These are phyloP conservation scores for Drosophila mojavensis DNA, from an alignment of 1,140 invertebrate species.

Conservation along the genomic window DNA sequence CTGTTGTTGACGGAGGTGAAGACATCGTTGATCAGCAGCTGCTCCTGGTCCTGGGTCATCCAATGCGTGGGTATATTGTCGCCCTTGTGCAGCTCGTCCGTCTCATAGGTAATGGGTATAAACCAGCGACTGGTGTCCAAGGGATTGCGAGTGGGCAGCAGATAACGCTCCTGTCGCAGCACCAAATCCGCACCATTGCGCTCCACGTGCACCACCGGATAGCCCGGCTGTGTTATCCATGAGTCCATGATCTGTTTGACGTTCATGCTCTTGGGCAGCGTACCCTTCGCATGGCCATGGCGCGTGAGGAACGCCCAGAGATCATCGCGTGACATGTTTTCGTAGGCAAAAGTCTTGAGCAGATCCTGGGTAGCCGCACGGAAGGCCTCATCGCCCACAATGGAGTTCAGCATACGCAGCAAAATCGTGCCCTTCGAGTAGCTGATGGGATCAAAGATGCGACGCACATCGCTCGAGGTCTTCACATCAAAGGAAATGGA, in stretches of 20 bases:
- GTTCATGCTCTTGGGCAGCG: slow-evolving; percentile 84
- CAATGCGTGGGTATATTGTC: slow-evolving; percentile 75
- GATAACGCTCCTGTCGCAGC: slow-evolving; percentile 71
- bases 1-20: slow-evolving; percentile 48
- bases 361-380: slow-evolving; percentile 87
- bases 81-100: slow-evolving; percentile 65
- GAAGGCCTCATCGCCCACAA: slow-evolving; percentile 89
- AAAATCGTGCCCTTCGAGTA: slow-evolving; percentile 94
- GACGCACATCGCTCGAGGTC: slow-evolving; percentile 90
- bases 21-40: slow-evolving; percentile 63
- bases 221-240: slow-evolving; percentile 93
- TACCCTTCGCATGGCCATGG: slow-evolving; percentile 84
- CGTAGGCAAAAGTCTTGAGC: slow-evolving; percentile 86
- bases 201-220: slow-evolving; percentile 89
- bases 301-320: slow-evolving; percentile 88
- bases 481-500: slow-evolving; percentile 88
- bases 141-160: slow-evolving; percentile 57
- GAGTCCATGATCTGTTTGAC: slow-evolving; percentile 91
- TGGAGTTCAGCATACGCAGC: slow-evolving; percentile 92
- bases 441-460: slow-evolving; percentile 93
- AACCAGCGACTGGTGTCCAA: slow-evolving; percentile 84
- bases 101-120: slow-evolving; percentile 86
- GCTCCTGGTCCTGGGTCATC: slow-evolving; percentile 61
- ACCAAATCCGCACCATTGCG: slow-evolving; percentile 59
- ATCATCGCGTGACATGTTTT: slow-evolving; percentile 89